Conservation (phyloP, 2,113 vertebrate genomes). For the Planiliza haematocheilus region DNA sequence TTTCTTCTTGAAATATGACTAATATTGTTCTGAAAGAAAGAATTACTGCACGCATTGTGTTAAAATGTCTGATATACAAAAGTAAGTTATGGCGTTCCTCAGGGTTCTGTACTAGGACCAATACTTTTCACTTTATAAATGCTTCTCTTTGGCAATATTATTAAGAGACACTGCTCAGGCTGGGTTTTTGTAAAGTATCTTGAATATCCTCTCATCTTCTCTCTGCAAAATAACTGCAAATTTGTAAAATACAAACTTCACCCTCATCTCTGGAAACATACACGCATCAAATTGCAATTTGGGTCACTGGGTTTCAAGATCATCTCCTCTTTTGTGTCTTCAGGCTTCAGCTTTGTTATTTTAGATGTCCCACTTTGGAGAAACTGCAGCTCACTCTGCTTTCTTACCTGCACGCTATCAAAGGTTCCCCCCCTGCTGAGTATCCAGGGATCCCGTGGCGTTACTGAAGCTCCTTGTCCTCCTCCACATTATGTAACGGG, state of each 20-base stretch:
- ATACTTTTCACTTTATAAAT: neutral
- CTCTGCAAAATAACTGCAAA: neutral
- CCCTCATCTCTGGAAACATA: neutral
- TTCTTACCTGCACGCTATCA: neutral
- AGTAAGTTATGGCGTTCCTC: too few relatives aligned
- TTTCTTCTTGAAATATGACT: too few relatives aligned
- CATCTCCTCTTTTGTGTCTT: neutral
- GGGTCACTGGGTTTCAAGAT: conserved; percentile 12
- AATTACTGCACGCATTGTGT: too few relatives aligned
- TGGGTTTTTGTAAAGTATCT: too few relatives aligned
- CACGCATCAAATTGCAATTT: conserved; percentile 5
- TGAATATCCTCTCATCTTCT: conserved; percentile 8
- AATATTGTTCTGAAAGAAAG: too few relatives aligned
- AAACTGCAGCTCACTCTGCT: neutral
- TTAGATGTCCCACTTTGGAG: neutral
- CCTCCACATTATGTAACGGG: conserved; percentile 17
- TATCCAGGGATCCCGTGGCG: neutral
- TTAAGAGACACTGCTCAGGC: neutral
- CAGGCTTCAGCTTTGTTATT: neutral
- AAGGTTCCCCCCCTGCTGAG: neutral
- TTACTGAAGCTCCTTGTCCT: neutral
- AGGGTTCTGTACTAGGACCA: neutral
- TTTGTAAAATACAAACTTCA: conserved; percentile 17
- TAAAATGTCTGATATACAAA: too few relatives aligned
- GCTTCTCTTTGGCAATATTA: neutral